A percentile compares a stretch with the other conserved stretches of the same genome.
phyloP scores from a whole-genome alignment of 1,140 invertebrate genomes.

The Ooceraea biroi region DNA sequence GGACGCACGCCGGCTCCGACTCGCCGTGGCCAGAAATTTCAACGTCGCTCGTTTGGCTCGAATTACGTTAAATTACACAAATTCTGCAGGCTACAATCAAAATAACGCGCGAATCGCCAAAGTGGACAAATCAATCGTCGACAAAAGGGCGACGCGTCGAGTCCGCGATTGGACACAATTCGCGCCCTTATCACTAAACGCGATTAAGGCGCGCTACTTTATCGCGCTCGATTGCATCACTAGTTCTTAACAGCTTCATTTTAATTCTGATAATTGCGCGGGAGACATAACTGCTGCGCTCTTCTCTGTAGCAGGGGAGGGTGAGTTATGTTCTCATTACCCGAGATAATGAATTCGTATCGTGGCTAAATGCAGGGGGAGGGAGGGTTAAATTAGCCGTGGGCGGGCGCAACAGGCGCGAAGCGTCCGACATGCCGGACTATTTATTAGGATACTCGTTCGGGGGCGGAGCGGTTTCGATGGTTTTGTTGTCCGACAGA shows the following conservation, averaged over 20 bases:
- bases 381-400: constrained; percentile 36
- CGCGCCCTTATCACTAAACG: too few species aligned
- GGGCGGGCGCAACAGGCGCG: constrained; percentile 42
- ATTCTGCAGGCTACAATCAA: constrained; percentile 15
- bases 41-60: constrained; percentile 18
- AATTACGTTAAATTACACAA: constrained; percentile 43
- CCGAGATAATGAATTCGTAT: constrained; percentile 29
- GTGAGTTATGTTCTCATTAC: constrained; percentile 35
- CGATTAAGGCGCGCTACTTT: too few species aligned
- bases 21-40: constrained; percentile 22
- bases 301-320: too few species aligned
- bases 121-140: neutral
- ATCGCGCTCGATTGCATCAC: too few species aligned
- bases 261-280: neutral
- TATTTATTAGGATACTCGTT: constrained; percentile 53
- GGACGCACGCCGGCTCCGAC: neutral
- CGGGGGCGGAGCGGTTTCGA: constrained; percentile 17
- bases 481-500: constrained; percentile 36
- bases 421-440: constrained; percentile 24
- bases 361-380: neutral
- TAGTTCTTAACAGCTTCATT: too few species aligned
- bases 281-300: too few species aligned
- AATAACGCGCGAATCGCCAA: neutral
- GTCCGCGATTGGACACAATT: too few species aligned
- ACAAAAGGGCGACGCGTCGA: too few species aligned